Conservation (phyloP, 1,140 invertebrate species). For the Pantala flavescens region DNA sequence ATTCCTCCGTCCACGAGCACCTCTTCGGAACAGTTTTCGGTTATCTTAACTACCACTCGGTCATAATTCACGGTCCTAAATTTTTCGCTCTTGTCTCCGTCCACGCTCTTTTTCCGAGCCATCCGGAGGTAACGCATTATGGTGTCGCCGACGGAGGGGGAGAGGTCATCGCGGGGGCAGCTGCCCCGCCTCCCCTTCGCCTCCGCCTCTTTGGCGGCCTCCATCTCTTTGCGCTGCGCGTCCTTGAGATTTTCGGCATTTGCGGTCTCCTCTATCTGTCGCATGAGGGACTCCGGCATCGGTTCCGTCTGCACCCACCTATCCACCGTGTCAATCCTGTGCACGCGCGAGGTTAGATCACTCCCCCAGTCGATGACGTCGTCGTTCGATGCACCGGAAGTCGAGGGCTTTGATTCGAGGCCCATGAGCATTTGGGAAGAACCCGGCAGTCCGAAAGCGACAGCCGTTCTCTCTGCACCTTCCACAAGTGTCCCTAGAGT, state of each 20-base stretch:
- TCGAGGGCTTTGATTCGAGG: neutral
- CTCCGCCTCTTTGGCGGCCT: constrained; percentile 26
- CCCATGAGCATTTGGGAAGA: neutral
- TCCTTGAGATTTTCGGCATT: neutral
- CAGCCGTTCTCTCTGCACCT: neutral
- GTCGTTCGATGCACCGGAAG: neutral
- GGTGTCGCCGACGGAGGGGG: constrained; percentile 72
- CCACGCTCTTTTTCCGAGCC: constrained; percentile 73
- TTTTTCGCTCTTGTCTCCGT: constrained; percentile 63
- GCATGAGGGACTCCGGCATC: constrained; percentile 22
- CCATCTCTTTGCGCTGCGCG: neutral
- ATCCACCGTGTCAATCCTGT: neutral
- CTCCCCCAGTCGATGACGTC: neutral
- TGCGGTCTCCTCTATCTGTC: constrained; percentile 27
- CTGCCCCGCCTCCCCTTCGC: constrained; percentile 50
- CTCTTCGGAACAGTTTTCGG: constrained; percentile 62
- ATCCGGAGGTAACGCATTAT: constrained; percentile 73
- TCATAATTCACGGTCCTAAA: constrained; percentile 85
- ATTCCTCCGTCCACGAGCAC: constrained; percentile 60
- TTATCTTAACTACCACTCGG: constrained; percentile 29
- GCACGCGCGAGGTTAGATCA: neutral
- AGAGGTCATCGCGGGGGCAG: constrained; percentile 70
- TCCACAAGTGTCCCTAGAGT: neutral
- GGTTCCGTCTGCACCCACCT: constrained; percentile 24
- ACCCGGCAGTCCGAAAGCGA: neutral